Evolutionary conservation across 2,113 vertebrate species (phyloP).

Genomic region (Pseudopipra pipra): DNA sequence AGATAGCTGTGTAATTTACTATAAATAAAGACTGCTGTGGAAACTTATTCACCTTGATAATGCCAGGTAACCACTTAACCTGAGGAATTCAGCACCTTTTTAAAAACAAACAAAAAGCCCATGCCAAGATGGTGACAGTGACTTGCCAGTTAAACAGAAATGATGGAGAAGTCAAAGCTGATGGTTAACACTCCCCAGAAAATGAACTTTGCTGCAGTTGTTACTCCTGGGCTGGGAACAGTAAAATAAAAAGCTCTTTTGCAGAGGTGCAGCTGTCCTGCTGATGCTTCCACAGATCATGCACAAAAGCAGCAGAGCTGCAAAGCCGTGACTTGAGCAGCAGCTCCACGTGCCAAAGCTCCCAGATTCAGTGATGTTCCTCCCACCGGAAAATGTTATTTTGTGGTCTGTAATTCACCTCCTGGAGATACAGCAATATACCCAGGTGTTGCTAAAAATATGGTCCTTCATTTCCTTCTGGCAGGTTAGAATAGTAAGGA

Average conservation of each 20-base stretch:
- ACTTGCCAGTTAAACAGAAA: neutral
- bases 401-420: neutral
- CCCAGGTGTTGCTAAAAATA: conserved; percentile 25
- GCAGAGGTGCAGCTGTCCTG: neutral
- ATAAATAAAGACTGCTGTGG: neutral
- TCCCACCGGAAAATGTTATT: neutral
- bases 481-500: neutral
- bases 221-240: neutral
- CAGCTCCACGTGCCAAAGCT: neutral
- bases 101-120: neutral
- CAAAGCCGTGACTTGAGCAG: neutral
- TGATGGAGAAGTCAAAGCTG: neutral
- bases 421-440: neutral
- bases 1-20: neutral
- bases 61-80: neutral
- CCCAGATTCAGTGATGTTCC: neutral
- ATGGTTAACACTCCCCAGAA: neutral
- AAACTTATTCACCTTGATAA: neutral
- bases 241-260: neutral
- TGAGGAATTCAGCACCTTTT: neutral
- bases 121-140: neutral
- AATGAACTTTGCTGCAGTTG: neutral
- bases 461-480: neutral
- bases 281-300: neutral
- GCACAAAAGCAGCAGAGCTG: neutral